Evolutionary conservation across 2,888 invertebrate species (phyloP), one percentile per base, ranked within the genome.

Genomic region (Caenorhabditis panamensis): DNA sequence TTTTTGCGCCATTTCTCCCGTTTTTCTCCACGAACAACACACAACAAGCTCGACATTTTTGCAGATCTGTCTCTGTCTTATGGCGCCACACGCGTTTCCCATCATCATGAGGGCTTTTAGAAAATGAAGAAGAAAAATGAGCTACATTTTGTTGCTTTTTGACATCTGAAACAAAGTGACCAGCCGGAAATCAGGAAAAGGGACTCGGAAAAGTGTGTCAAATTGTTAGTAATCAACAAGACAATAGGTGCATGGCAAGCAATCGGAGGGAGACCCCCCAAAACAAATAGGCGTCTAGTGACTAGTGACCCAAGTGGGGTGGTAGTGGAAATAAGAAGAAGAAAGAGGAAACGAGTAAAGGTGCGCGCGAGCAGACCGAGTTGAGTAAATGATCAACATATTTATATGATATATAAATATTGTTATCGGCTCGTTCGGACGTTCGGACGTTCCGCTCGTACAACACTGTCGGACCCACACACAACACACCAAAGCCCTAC

Each of bases 361-460:
- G 61, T 61, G 73, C 64, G 64, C 64, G 64, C 63, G 64, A 58
- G 73, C 63, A 59, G 37, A 64, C 26, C 36, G 37, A 24, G 56
- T 63, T 63, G 75, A 58, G 75, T 75, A 75, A 75, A 75, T 75
- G 75, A 75, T 75, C 75, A 75, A 41, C 51, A 20, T 73, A 49
- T 61, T 66, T 75, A 61, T 59, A 66, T 75, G 75, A 49, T 75
- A 58, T 66, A 75, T 75, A 75, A 75, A 75, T 54, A 75, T 75
- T 75, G 75, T 75, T 75, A 75, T 75, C 75, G 66, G 66, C 75
- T 75, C 75, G 73, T 73, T 66, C 73, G 66, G 31, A 59, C 66
- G 53, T 61, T 66, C 54, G 53, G 64, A 61, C 53, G 41, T 49
- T 37, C 20, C 6, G 51, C 13, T 26, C 8, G 26, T 16, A 22